Conservation (phyloP, 1,140 invertebrate species). For the Calephelis virginiensis region DNA sequence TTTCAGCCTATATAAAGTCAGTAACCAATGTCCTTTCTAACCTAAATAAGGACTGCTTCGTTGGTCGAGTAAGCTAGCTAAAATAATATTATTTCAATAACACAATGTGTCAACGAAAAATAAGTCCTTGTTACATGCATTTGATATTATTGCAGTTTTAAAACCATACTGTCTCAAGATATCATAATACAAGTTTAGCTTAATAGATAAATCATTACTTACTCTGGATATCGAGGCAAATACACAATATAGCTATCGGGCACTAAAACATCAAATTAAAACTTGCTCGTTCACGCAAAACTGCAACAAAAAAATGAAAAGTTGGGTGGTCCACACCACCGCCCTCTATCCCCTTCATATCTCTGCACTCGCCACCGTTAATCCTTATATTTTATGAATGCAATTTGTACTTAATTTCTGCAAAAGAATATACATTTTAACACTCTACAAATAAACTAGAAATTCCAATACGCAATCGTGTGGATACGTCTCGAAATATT, state of each 20-base stretch:
- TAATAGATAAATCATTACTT: too few species aligned
- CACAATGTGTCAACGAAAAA: too few species aligned
- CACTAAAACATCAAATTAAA: conserved; percentile 9
- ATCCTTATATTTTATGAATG: conserved; percentile 66
- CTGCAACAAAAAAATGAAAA: conserved; percentile 64
- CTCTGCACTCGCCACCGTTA: conserved; percentile 70
- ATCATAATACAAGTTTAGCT: too few species aligned
- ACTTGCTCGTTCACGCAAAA: conserved; percentile 58
- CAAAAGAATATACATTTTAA: conserved; percentile 38
- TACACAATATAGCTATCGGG: not conserved
- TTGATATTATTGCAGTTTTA: too few species aligned
- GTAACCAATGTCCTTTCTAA: too few species aligned
- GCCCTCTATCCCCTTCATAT: conserved; percentile 55
- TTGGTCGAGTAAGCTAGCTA: too few species aligned
- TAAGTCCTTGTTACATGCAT: too few species aligned
- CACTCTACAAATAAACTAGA: conserved; percentile 29
- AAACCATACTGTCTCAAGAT: too few species aligned
- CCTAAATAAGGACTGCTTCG: too few species aligned
- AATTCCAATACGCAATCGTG: conserved; percentile 22
- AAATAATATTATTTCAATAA: too few species aligned
- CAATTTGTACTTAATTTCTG: conserved; percentile 45
- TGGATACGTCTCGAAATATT: conserved; percentile 27
- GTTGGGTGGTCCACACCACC: conserved; percentile 53
- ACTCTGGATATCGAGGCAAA: not conserved
- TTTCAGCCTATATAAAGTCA: too few species aligned